Evolutionary conservation across 2,797 vertebrate species (phyloP), one percentile per base, ranked within the genome.

Genomic region (Danio kyathit): DNA sequence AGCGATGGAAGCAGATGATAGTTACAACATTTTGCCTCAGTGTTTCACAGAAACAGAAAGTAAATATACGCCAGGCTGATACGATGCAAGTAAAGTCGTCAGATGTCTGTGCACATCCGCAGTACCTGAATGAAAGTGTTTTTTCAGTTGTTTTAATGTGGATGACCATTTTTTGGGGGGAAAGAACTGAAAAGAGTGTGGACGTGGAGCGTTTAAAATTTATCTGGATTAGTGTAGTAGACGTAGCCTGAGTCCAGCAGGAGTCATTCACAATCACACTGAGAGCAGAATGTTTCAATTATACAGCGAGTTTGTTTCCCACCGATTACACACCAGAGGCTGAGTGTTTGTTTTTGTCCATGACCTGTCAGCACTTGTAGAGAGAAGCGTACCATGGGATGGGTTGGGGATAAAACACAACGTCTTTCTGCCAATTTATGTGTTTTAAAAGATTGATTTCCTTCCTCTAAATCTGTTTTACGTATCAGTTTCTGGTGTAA

Each of bases 331-430:
- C 56, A 60, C 29, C 48, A 19, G 49, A 57, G 76, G 29, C 59
- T 59, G 14, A 70, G 41, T 29, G 46, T 70, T 59, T 29, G 38
- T 70, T 60, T 41, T 19, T 70, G 51, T 64, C 57, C 64, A 57
- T 54, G 64, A 80, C 71, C 72, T 80, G 76, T 57, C 71, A 75
- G 76, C 72, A 71, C 82, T 63, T 64, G 82, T 41, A 52, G 38
- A 67, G 49, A 74, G 29, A 61, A 3, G 69, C 66, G 38, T 6
- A 60, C 51, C 66, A 59, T n/a, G 17, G 61, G 51, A 59, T 74
- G 19, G 61, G 16, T 67, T 48, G 19, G 14, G 17, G 59, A 73
- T 48, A 17, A 46, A 49, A 17, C 17, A 46, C n/a, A 76, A 54
- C 14, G 46, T 0, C 49, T 52, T 21, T 43, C 9, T 9, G n/a